Evolutionary conservation across 2,113 vertebrate species (phyloP).

Genomic region (Athene cunicularia): DNA sequence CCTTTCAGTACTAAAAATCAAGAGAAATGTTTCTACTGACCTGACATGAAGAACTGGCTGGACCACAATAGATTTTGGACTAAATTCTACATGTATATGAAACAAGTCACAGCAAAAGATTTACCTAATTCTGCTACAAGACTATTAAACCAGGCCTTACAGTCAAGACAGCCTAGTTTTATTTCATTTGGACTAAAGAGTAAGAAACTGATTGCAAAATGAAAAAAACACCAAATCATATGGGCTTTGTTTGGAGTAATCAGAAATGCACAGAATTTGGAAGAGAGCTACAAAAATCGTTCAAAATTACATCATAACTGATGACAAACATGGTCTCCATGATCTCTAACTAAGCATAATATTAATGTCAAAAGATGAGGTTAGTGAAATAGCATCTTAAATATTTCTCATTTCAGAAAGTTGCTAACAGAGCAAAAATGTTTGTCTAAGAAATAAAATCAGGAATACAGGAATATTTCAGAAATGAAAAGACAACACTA

Average conservation of each 20-base stretch:
- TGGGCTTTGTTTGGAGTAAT: background rate
- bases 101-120: background rate
- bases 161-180: background rate
- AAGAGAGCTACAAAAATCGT: background rate
- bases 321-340: background rate
- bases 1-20: background rate
- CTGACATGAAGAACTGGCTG: background rate
- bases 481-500: background rate
- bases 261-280: background rate
- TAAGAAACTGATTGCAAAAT: background rate
- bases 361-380: background rate
- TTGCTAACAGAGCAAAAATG: background rate
- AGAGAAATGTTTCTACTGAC: background rate
- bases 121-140: background rate
- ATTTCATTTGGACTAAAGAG: background rate
- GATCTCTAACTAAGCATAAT: background rate
- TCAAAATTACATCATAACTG: background rate
- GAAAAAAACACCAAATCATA: background rate
- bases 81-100: background rate
- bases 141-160: background rate
- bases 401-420: background rate
- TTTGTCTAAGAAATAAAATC: background rate
- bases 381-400: background rate
- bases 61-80: background rate
- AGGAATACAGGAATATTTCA: background rate